phyloP scores from a whole-genome alignment of 2,113 vertebrate genomes.

The Campylorhamphus procurvoides region DNA sequence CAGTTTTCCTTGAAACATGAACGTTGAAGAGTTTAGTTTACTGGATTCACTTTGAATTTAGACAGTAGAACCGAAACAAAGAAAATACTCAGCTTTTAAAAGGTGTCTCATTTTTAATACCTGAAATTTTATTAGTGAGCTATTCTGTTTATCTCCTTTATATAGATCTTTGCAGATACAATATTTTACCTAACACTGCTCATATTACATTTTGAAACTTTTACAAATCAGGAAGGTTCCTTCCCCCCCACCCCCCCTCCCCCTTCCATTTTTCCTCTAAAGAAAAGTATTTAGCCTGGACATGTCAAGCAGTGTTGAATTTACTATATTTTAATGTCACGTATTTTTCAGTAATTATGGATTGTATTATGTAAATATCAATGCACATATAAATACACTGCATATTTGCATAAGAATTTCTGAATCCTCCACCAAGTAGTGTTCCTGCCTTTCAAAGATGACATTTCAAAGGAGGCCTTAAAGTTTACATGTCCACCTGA shows the following conservation, averaged over 20 bases:
- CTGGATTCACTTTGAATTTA: neutral
- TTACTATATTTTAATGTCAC: neutral
- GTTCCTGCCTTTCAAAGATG: neutral
- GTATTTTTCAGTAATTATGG: neutral
- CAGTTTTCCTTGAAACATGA: neutral
- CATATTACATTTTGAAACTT: neutral
- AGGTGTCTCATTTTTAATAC: neutral
- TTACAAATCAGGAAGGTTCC: neutral
- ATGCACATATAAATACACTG: neutral
- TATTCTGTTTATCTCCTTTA: neutral
- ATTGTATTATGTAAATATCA: neutral
- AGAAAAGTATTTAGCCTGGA: neutral
- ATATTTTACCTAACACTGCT: neutral
- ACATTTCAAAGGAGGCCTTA: neutral
- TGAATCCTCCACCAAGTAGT: neutral
- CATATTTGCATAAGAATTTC: neutral
- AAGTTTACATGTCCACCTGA: neutral
- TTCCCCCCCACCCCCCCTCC: too few species aligned
- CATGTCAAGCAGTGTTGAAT: neutral
- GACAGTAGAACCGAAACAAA: neutral
- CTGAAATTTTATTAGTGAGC: neutral
- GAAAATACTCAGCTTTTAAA: neutral
- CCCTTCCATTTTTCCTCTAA: neutral
- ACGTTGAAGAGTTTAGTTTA: neutral
- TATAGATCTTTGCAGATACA: neutral